Evolutionary conservation across 2,888 invertebrate genomes (phyloP), one percentile per base, ranked within the genome.

Genomic region (Sabatieria punctata): DNA sequence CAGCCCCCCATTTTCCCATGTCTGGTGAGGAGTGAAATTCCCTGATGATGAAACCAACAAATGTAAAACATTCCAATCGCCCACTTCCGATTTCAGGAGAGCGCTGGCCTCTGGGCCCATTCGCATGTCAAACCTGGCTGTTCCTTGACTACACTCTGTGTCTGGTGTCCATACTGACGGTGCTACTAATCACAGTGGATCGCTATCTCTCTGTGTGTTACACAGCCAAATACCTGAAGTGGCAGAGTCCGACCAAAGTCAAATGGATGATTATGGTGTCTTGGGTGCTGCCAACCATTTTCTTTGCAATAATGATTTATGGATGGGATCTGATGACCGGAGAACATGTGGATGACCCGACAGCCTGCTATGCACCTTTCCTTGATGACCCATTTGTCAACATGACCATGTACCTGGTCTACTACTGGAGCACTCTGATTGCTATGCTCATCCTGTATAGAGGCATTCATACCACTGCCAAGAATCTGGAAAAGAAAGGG

Each of bases 161-260:
- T 43, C 54, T 63, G 18, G 61, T 64, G 8, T 63, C 63, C 18
- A 64, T 64, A 48, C 47, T 64, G 23, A 63, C 63, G 8, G 63
- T 63, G 2, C 49, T 63, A 11, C 52, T 64, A 13, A 61, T 62
- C 24, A 61, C 61, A 15, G 55, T 59, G 6, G 61, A 61, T 48
- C 54, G 62, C 21, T 61, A 59, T 44, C 4, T 22, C n/a, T 57
- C 55, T 46, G 64, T 64, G 8, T 59, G 59, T 33, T 57, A 65
- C 42, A 59, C 64, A 11, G 63, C 64, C 23, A 55, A 55, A 45
- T 64, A 64, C 47, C 49, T 65, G 4, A 60, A 60, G 49, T 64
- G 64, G 64, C 63, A 63, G 46, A 57, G 93, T 3, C 85, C 89
- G 63, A 79, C 79, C 52, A 78, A 84, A 57, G 91, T 93, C 13